These are phyloP conservation scores for Agapostemon virescens DNA, from an alignment of 2,888 invertebrate genomes.

Conservation along the genomic window DNA sequence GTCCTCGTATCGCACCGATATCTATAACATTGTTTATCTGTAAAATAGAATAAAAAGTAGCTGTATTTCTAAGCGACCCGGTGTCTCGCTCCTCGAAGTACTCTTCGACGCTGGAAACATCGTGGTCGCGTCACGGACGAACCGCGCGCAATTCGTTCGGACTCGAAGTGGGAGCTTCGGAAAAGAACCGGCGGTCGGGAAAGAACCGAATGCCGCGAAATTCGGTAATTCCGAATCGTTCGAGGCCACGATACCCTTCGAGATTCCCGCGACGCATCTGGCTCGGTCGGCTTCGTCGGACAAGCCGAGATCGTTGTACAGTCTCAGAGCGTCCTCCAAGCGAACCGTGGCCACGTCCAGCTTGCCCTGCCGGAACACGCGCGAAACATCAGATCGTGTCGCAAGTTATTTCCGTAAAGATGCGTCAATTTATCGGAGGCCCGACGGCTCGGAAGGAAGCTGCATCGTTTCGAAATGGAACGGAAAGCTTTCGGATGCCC, in stretches of 20 bases:
- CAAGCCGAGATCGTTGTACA: conserved; percentile 62
- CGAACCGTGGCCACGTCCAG: conserved; percentile 66
- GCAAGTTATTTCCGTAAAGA: background rate
- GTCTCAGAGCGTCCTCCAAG: conserved; percentile 65
- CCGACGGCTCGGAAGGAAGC: background rate
- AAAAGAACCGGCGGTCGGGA: no score
- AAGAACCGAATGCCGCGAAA: no score
- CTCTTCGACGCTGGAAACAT: background rate
- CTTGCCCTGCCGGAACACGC: conserved; percentile 56
- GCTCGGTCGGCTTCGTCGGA: conserved; percentile 66
- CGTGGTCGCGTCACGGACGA: background rate
- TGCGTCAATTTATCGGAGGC: background rate
- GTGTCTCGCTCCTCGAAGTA: background rate
- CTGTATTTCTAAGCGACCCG: conserved; percentile 7
- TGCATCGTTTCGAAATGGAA: background rate
- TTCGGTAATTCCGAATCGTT: no score
- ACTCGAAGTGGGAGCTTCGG: no score
- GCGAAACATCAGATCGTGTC: background rate
- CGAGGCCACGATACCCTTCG: conserved; percentile 73
- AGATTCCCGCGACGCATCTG: conserved; percentile 70
- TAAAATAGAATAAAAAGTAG: conserved; percentile 37
- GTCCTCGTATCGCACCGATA: background rate
- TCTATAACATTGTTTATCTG: conserved; percentile 27
- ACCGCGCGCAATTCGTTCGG: no score
- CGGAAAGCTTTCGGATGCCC: background rate